Base-by-base conservation (phyloP, 2,888 invertebrate species). In the Chrysomela aeneicollis region DNA sequence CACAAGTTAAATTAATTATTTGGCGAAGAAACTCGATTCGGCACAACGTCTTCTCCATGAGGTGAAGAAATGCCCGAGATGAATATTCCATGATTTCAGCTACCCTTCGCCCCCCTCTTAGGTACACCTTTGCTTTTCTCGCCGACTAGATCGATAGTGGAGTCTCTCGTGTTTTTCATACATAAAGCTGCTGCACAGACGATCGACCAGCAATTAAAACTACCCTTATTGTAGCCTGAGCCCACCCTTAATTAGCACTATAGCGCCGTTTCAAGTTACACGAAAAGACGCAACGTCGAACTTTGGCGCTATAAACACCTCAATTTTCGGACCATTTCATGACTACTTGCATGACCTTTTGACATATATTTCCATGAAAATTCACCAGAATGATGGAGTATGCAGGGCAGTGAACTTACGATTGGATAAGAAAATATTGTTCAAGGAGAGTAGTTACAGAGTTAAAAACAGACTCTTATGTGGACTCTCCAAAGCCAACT, bases 131-230 rank as follows among this genome's bases (percentile, higher is more conserved):
- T 80, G 80, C 80, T 81, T 82, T 80, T 77, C 73, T 62, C 63
- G 70, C 47, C 72, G 74, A 74, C 71, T 64, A 78, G 79, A 81
- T 81, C 81, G 80, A 82, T 79, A 78, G 75, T 75, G 78, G 80
- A 80, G 79, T 78, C 77, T 79, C 80, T 81, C 81, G 78, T 81
- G 81, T 80, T 81, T 81, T 81, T 78, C 79, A 81, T 81, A 80
- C 79, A 81, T 80, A 81, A 81, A 80, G 76, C 75, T 64, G 68
- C 73, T 64, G 68, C 73, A 74, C 75, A 78, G 73, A 76, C 78
- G 71, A 71, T 67, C 70, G 72, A 69, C 70, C 68, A 71, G 73
- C 76, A 74, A 76, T 77, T 75, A 75, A 76, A 73, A 74, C 72
- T 73, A 74, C 75, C 72, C 73, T 74, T 68, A 63, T 73, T 71